Evolutionary conservation across 2,113 vertebrate genomes (phyloP).

Genomic region (Solea solea): DNA sequence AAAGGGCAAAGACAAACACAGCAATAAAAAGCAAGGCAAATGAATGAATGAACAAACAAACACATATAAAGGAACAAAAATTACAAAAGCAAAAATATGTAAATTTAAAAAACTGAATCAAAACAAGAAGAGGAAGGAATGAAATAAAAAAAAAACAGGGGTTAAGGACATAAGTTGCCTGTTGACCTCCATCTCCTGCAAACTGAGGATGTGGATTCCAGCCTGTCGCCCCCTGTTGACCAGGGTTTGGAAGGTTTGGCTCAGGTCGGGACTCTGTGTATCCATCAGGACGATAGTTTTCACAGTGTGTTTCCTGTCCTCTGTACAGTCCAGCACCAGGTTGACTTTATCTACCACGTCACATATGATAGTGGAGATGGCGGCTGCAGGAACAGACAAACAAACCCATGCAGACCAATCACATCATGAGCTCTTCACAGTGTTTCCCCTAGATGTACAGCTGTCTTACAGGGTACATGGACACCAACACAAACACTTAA

Average conservation of each 20-base stretch:
- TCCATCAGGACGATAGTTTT: constrained; percentile 89
- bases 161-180: accelerated
- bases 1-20: neutral
- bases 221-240: constrained; percentile 80
- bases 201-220: constrained; percentile 85
- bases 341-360: constrained; percentile 87
- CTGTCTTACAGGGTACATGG: no score
- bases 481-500: no score
- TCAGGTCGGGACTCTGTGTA: constrained; percentile 71
- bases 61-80: neutral
- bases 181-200: constrained; percentile 87
- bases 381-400: constrained; percentile 71
- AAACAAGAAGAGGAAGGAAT: neutral
- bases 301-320: constrained; percentile 80
- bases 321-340: constrained; percentile 82
- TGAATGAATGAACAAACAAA: neutral
- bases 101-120: no score
- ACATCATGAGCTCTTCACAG: neutral
- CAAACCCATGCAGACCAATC: neutral
- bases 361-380: constrained; percentile 87
- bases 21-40: neutral
- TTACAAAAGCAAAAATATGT: neutral
- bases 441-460: no score
- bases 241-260: constrained; percentile 50
- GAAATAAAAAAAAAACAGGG: neutral